phyloP scores from a whole-genome alignment of 2,113 vertebrate species.

The Pangasianodon gigas region DNA sequence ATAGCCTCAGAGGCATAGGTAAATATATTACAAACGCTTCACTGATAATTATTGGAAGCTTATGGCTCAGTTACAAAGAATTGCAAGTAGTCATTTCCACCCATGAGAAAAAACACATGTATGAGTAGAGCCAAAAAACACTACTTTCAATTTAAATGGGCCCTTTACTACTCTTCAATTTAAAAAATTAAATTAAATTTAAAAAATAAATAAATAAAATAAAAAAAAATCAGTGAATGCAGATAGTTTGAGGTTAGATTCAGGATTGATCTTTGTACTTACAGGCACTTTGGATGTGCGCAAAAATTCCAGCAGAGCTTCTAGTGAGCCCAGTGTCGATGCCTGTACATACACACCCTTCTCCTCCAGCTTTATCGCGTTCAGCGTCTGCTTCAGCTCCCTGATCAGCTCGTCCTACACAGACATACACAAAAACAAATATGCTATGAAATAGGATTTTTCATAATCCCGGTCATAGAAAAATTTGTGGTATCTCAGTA shows the following conservation, averaged over 20 bases:
- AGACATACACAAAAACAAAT: constrained; percentile 27
- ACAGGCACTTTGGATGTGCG: constrained; percentile 91
- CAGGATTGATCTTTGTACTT: constrained; percentile 61
- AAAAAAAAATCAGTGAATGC: not conserved
- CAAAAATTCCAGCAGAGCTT: constrained; percentile 95
- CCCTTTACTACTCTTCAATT: not conserved
- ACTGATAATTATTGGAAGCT: not conserved
- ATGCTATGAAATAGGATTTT: not conserved
- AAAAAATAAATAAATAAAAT: not conserved
- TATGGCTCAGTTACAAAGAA: not conserved
- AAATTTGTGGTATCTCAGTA: not conserved
- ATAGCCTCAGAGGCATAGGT: not conserved
- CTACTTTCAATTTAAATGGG: not conserved
- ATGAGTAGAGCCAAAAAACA: not conserved
- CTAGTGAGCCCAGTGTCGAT: constrained; percentile 93
- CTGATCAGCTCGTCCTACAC: constrained; percentile 90
- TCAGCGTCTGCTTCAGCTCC: constrained; percentile 95
- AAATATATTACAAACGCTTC: not conserved
- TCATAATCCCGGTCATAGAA: not conserved
- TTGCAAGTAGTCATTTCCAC: not conserved
- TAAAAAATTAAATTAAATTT: not conserved
- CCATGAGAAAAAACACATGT: not conserved
- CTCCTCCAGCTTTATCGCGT: constrained; percentile 95
- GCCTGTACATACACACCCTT: constrained; percentile 98
- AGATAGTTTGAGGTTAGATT: not conserved